Evolutionary conservation across 2,113 vertebrate genomes (phyloP), one percentile per base, ranked within the genome.

Genomic region (Hystrix cristata): DNA sequence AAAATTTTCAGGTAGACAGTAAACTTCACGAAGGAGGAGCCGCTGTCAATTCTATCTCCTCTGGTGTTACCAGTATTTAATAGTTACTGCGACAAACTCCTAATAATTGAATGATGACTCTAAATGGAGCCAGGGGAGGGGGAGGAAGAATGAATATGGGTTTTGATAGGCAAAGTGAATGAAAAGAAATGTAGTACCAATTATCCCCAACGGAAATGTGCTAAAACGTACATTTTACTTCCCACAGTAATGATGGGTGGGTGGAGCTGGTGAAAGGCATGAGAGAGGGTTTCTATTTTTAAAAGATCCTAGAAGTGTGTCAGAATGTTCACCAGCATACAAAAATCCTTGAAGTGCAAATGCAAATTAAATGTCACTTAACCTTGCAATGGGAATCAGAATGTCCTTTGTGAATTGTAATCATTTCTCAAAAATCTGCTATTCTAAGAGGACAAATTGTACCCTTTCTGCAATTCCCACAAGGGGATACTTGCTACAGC

Each of bases 351-450:
- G 10, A 86, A 94, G 74, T 89, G 14, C 67, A 93, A 94, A 97
- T 93, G 95, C 95, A 96, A 96, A 96, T 90, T 86, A 78, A 90
- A 65, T 88, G 90, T 87, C 87, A 67, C 55, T 80, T 97, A 83
- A 94, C 74, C 86, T 97, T 94, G n/a, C 43, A 74, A 57, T 34
- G 80, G 29, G 29, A 82, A 85, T 85, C 76, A 92, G 74, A 85
- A 60, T 67, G 93, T 80, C 74, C 67, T 94, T 83, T 91, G 82
- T 95, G 93, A 87, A 65, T 79, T 93, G 53, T 34, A 81, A 91
- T 64, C 91, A 46, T 53, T 78, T 90, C 87, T 87, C 53, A 89
- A 51, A 84, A 84, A 11, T 51, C 81, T 34, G 46, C 93, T 91
- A 13, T 27, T 76, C 76, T 72, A 51, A 80, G 55, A 87, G 62